These are phyloP conservation scores for Desoria tigrina DNA, from an alignment of 2,888 invertebrate species.

Conservation along the genomic window DNA sequence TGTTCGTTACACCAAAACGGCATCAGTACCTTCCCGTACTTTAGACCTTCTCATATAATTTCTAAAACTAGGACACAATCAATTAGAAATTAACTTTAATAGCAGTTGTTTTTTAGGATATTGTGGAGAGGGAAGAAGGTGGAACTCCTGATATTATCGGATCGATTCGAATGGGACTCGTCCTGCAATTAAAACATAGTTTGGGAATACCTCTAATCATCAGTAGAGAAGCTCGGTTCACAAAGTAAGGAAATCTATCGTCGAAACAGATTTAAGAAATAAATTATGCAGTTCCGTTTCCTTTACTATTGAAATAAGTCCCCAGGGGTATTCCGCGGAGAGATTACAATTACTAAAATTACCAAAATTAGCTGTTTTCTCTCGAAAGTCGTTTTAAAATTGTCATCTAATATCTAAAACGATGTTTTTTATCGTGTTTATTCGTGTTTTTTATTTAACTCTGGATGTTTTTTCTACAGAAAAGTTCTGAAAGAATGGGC, in stretches of 20 bases:
- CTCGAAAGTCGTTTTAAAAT: no score
- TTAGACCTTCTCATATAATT: neutral
- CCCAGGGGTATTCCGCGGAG: no score
- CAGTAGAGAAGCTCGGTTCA: constrained; percentile 29
- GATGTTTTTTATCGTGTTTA: no score
- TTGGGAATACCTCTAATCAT: constrained; percentile 57
- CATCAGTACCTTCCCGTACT: constrained; percentile 61
- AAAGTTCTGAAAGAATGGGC: constrained; percentile 30
- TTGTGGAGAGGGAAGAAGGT: constrained; percentile 68
- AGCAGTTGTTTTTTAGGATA: constrained; percentile 56
- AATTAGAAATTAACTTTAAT: neutral
- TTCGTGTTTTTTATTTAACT: no score
- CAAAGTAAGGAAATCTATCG: no score
- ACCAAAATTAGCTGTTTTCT: no score
- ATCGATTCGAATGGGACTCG: constrained; percentile 79
- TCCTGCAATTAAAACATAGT: constrained; percentile 78
- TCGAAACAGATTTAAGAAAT: no score
- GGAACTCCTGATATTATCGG: constrained; percentile 75
- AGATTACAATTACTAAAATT: no score
- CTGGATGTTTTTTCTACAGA: constrained; percentile 14
- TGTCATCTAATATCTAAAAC: no score
- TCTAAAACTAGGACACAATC: neutral
- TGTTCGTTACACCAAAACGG: constrained; percentile 58
- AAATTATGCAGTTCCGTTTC: no score
- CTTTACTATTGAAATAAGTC: no score